A percentile compares a stretch with the other conserved stretches of the same genome.
Evolutionary conservation across 2,113 vertebrate genomes (phyloP).

Genomic region (Mirza zaza): DNA sequence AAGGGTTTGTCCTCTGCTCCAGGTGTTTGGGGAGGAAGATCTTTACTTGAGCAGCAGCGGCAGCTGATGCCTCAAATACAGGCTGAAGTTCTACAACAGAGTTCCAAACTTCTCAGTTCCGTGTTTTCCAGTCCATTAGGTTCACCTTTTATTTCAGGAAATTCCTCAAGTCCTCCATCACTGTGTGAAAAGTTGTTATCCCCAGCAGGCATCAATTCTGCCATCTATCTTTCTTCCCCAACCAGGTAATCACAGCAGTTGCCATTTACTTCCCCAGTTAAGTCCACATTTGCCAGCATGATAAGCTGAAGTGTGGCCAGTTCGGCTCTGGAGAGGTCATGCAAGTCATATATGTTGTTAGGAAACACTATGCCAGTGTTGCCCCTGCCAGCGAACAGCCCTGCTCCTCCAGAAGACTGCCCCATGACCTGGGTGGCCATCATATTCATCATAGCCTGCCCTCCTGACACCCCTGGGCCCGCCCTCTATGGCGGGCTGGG

Average conservation of each 20-base stretch:
- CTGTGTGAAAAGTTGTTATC: constrained; percentile 93
- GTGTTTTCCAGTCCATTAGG: constrained; percentile 71
- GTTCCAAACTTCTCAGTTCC: constrained; percentile 69
- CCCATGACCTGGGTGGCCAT: constrained; percentile 93
- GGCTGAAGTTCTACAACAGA: constrained; percentile 60
- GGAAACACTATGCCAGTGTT: constrained; percentile 85
- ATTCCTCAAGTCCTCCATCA: constrained; percentile 89
- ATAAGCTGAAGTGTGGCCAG: constrained; percentile 95
- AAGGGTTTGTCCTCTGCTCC: constrained; percentile 90
- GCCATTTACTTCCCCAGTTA: constrained; percentile 87
- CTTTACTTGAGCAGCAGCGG: constrained; percentile 77
- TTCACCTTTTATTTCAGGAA: constrained; percentile 69
- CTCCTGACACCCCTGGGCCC: too few relatives aligned
- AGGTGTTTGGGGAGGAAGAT: constrained; percentile 62
- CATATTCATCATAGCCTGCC: too few relatives aligned
- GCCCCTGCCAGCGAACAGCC: constrained; percentile 85
- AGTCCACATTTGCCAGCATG: constrained; percentile 96
- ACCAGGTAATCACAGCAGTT: constrained; percentile 87
- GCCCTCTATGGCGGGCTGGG: not conserved
- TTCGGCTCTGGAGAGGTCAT: constrained; percentile 89
- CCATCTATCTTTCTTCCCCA: constrained; percentile 95
- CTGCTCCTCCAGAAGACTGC: constrained; percentile 84
- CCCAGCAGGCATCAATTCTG: constrained; percentile 94
- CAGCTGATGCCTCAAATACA: constrained; percentile 58
- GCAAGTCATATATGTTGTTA: constrained; percentile 88